phyloP scores from a whole-genome alignment of 2,888 invertebrate species.

The Lycia hirtaria region DNA sequence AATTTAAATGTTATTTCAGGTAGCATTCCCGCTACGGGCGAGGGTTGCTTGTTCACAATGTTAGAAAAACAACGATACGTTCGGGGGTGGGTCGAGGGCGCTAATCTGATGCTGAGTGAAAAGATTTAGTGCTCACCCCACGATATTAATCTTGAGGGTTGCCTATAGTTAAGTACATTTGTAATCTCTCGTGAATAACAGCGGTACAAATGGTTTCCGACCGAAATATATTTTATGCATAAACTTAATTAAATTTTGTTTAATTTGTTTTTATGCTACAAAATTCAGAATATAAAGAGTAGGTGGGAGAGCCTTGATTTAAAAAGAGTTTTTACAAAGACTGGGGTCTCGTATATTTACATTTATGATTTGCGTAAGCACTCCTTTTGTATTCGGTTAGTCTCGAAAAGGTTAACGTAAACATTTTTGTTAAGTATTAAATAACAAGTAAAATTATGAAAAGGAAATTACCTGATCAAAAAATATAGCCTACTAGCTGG shows the following conservation, averaged over 20 bases:
- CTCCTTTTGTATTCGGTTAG: background rate
- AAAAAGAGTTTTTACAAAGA: background rate
- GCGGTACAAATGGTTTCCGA: slow-evolving; percentile 34
- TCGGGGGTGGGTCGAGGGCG: slow-evolving; percentile 62
- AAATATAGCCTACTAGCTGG: too few species aligned
- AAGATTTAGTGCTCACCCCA: slow-evolving; percentile 74
- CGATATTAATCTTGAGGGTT: slow-evolving; percentile 64
- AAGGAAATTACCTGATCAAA: too few species aligned
- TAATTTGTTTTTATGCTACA: slow-evolving; percentile 16
- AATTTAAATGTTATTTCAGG: slow-evolving; percentile 64
- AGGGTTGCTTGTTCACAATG: slow-evolving; percentile 63
- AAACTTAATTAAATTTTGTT: slow-evolving; percentile 33
- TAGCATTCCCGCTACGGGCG: slow-evolving; percentile 50
- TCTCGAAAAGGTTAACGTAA: too few species aligned
- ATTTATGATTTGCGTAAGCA: background rate
- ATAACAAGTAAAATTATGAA: too few species aligned
- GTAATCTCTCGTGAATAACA: slow-evolving; percentile 40
- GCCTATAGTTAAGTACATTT: slow-evolving; percentile 39
- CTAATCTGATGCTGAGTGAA: slow-evolving; percentile 78
- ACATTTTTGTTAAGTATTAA: too few species aligned
- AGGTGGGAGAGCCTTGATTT: background rate
- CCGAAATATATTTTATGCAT: slow-evolving; percentile 28
- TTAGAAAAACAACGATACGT: slow-evolving; percentile 74
- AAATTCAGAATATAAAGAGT: background rate
- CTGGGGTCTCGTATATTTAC: background rate